Evolutionary conservation across 2,797 vertebrate species (phyloP), one percentile per base, ranked within the genome.

Genomic region (Scleropages formosus): DNA sequence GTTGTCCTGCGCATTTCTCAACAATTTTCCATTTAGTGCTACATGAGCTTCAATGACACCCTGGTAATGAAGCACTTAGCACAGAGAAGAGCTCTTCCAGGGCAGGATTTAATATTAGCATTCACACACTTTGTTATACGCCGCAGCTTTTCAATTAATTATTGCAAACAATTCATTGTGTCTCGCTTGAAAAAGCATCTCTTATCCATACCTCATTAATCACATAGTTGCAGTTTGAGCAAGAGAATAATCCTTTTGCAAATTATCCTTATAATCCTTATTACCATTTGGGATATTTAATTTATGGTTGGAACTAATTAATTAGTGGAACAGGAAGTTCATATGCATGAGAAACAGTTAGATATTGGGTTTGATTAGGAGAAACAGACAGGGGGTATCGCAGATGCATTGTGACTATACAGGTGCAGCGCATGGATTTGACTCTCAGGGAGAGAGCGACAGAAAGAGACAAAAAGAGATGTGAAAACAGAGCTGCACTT

Each of bases 181-280:
- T 49, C 44, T 13, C 20, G 13, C 22, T 49, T 49, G 22, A 26
- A 26, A 24, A 20, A 47, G 26, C 22, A 1, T 8, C 49, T 9
- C 15, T 8, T 31, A 56, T 7, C 49, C 49, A 24, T 24, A 70
- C 49, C 53, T 70, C 67, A 70, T 70, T 70, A 53, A 56, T 70
- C 49, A 53, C 22, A 11, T 20, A 47, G 65, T 68, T 47, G 39
- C 51, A 53, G 22, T 24, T 47, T 27, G 49, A 70, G 49, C 51
- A 53, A 70, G 67, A 53, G 47, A 70, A 53, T 70, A 70, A 70
- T 70, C 67, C 20, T 69, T 13, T 53, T 70, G 49, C 24, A 18
- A 70, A 70, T 49, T 24, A 53, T 53, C 46, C 67, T 26, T 69
- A 26, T 27, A 69, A 69, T 56, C 24, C 49, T 18, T 27, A 53